Percentiles rank a stretch among this genome's conserved stretches.
phyloP scores from a whole-genome alignment of 2,797 vertebrate genomes.

The Gambusia yucatana region DNA sequence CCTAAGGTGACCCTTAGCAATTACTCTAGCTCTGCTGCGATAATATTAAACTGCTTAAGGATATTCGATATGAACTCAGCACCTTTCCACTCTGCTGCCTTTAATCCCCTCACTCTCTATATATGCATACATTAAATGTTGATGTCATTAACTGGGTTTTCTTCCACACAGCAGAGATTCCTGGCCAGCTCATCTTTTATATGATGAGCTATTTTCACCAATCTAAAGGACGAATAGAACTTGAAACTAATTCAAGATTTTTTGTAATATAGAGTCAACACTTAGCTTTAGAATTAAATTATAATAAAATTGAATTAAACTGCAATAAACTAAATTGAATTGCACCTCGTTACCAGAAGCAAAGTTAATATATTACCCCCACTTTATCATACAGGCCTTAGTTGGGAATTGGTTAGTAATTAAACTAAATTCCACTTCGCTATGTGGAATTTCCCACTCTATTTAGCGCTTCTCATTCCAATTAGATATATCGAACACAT shows the following conservation, averaged over 20 bases:
- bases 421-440: not conserved
- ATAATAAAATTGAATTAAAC: not conserved
- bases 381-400: not conserved
- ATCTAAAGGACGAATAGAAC: not conserved
- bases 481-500: not conserved
- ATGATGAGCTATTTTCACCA: not conserved
- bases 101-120: not conserved
- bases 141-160: not conserved
- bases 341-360: not conserved
- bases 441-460: not conserved
- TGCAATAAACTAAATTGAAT: not conserved
- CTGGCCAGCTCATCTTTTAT: not conserved
- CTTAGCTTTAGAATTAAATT: not conserved
- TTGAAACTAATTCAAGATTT: not conserved
- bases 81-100: slow-evolving; percentile 2
- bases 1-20: not conserved
- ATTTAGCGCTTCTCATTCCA: not conserved
- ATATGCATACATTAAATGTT: not conserved
- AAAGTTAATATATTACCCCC: not conserved
- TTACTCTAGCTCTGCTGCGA: not conserved
- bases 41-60: not conserved
- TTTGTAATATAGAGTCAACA: not conserved
- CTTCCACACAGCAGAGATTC: not conserved
- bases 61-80: not conserved
- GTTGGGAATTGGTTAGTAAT: not conserved